A percentile compares a stretch with the other conserved stretches of the same genome.
These are phyloP conservation scores for Eulithis testata DNA, from an alignment of 2,888 invertebrate species.

Conservation along the genomic window DNA sequence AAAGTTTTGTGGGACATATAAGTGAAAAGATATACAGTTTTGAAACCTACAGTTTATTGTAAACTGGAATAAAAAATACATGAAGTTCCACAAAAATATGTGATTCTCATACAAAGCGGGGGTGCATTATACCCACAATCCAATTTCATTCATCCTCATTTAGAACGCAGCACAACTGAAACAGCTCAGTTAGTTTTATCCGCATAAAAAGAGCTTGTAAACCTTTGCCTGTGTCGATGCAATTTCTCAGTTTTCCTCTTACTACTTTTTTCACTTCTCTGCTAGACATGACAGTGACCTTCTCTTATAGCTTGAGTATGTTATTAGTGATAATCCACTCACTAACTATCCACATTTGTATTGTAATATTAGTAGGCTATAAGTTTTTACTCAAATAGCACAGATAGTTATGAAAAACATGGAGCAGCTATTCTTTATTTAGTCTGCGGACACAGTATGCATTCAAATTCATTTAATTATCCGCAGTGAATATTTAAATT, in stretches of 20 bases:
- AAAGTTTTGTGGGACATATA: conserved; percentile 12
- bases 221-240: too few relatives aligned
- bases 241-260: background rate
- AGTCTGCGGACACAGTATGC: conserved; percentile 26
- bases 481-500: conserved; percentile 49
- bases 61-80: too few relatives aligned
- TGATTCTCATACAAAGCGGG: conserved; percentile 18
- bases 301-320: too few relatives aligned
- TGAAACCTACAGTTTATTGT: background rate
- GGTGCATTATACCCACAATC: conserved; percentile 23
- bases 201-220: too few relatives aligned
- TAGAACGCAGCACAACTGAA: background rate
- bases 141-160: conserved; percentile 25
- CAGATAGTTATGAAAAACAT: background rate
- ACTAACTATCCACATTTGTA: too few relatives aligned
- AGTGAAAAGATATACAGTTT: background rate
- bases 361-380: too few relatives aligned
- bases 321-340: too few relatives aligned
- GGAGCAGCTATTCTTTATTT: conserved; percentile 7
- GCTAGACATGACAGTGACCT: too few relatives aligned
- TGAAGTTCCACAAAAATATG: conserved; percentile 1
- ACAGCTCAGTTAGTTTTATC: conserved; percentile 6
- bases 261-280: too few relatives aligned
- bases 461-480: conserved; percentile 50
- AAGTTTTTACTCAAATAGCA: too few relatives aligned